A percentile compares a stretch with the other conserved stretches of the same genome.
These are phyloP conservation scores for Sphaerophoria rueppellii DNA, from an alignment of 2,888 invertebrate genomes.

Conservation along the genomic window DNA sequence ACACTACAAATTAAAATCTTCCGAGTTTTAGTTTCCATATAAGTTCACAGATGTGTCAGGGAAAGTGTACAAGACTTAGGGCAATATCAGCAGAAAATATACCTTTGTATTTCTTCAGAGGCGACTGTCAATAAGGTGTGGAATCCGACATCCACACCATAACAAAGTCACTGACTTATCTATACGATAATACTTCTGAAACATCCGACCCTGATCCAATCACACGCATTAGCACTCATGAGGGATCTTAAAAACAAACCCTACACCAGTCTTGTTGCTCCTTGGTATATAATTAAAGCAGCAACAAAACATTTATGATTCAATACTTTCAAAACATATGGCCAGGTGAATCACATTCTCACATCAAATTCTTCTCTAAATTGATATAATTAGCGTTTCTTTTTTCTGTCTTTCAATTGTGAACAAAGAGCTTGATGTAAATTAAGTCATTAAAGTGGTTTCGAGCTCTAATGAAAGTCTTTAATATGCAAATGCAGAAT, in stretches of 20 bases:
- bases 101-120: too few species aligned
- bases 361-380: conserved; percentile 6
- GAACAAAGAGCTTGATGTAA: conserved; percentile 14
- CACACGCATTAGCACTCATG: conserved; percentile 39
- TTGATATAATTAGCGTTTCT: conserved; percentile 41
- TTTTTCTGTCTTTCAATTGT: not conserved
- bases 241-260: conserved; percentile 20
- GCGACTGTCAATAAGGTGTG: too few species aligned
- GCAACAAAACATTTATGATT: conserved; percentile 41
- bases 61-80: too few species aligned
- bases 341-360: conserved; percentile 57
- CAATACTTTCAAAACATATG: conserved; percentile 39
- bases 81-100: too few species aligned
- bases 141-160: too few species aligned
- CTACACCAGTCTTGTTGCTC: conserved; percentile 66
- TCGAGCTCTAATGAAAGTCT: conserved; percentile 38
- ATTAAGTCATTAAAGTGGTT: conserved; percentile 60
- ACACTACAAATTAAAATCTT: too few species aligned
- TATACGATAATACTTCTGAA: not conserved
- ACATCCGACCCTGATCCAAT: not conserved
- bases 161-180: not conserved
- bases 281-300: conserved; percentile 56
- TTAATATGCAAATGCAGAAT: conserved; percentile 53
- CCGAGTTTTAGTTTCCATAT: too few species aligned
- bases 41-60: too few species aligned